These are phyloP conservation scores for Hypotaenidia okinawae DNA, from an alignment of 2,797 vertebrate species.

Conservation along the genomic window DNA sequence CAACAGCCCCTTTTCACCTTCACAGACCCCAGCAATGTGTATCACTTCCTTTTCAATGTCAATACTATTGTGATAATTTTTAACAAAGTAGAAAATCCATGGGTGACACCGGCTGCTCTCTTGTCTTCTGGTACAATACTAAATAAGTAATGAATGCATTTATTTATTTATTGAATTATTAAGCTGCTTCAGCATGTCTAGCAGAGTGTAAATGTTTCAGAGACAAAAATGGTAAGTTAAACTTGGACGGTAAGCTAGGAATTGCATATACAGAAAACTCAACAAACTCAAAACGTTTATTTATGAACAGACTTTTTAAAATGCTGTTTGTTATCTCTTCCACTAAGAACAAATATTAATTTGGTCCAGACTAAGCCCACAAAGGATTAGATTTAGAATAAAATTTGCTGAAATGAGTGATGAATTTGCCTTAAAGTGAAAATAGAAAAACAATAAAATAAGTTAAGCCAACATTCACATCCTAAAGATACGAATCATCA, in stretches of 20 bases:
- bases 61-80: background rate
- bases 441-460: background rate
- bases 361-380: background rate
- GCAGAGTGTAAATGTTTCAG: background rate
- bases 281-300: background rate
- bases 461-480: background rate
- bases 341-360: background rate
- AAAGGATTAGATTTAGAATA: background rate
- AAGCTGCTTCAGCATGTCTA: slow-evolving; percentile 50
- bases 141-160: slow-evolving; percentile 63
- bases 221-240: slow-evolving; percentile 26
- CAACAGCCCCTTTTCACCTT: background rate
- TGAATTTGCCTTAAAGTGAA: background rate
- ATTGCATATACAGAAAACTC: background rate
- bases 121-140: slow-evolving; percentile 34
- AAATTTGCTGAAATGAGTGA: background rate
- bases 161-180: slow-evolving; percentile 68
- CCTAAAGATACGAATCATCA: background rate
- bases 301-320: background rate
- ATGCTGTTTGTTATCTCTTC: background rate
- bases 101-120: background rate
- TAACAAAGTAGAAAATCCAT: slow-evolving; percentile 8
- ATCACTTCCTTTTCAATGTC: background rate
- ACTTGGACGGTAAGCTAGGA: slow-evolving; percentile 13
- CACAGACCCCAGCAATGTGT: background rate